Evolutionary conservation across 2,113 vertebrate species (phyloP), one percentile per base, ranked within the genome.

Genomic region (Pygoscelis antarcticus): DNA sequence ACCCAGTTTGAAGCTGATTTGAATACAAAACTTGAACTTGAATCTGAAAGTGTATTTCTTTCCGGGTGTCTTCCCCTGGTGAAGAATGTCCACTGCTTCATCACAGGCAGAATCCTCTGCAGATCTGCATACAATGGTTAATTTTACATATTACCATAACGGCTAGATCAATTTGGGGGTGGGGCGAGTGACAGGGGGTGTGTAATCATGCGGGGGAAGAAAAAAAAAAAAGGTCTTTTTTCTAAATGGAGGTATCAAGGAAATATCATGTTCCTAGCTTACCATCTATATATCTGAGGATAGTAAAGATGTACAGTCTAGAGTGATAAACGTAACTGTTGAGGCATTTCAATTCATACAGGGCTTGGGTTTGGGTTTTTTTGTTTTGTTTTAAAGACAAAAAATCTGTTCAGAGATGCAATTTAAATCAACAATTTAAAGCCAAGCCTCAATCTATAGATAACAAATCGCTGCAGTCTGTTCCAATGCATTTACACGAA

Each of bases 181-280:
- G 20, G 2, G 8, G 11, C 19, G 25, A 38, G 9, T 2, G 2
- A 23, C 11, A 9, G 2, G 7, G 15, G 16, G 13, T 5, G 1
- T 2, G 3, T 57, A 57, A 89, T 49, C 30, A 55, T 29, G 7
- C 21, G 16, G 9, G 36, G 38, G 38, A 38, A 38, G 38, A 38
- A 36, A 7, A 18, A 3, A 7, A n/a, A 25, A 51, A 32, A 40
- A 16, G 6, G 17, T 29, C 7, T 34, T 36, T 80, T n/a, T 70
- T 26, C 38, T 69, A 86, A 72, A 58, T 7, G 6, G 19, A 55
- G 2, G 19, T 57, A 52, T 12, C 10, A 55, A 77, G 18, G 10
- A n/a, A 65, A 64, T 11, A 34, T 15, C 1, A 36, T 69, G 86
- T 72, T 77, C 34, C 68, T 58, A 58, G 22, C 12, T 87, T 71